phyloP scores from a whole-genome alignment of 2,797 vertebrate genomes.

The Chelidonichthys spinosus region DNA sequence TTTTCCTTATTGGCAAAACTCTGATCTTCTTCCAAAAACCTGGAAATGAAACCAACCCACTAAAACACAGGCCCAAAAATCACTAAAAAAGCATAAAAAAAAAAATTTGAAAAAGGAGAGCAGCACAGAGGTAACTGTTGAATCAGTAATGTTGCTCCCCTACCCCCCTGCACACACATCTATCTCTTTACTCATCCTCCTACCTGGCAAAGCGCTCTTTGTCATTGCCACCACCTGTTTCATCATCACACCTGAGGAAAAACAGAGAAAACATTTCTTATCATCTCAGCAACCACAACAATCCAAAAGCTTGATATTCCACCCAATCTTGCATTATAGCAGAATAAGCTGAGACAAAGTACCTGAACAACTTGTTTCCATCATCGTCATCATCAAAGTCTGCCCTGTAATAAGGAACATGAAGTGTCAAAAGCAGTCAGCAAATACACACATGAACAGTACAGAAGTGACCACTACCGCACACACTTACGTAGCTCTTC shows the following conservation, averaged over 20 bases:
- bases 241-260: slow-evolving; percentile 91
- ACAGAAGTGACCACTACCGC: background rate
- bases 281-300: slow-evolving; percentile 2
- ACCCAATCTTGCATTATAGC: background rate
- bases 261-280: slow-evolving; percentile 9
- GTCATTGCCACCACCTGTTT: slow-evolving; percentile 88
- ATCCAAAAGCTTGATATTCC: background rate
- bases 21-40: slow-evolving; percentile 92
- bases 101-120: slow-evolving; percentile 8
- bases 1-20: slow-evolving; percentile 95
- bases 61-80: slow-evolving; percentile 79
- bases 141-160: slow-evolving; percentile 2
- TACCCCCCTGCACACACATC: background rate
- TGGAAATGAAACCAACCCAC: slow-evolving; percentile 90
- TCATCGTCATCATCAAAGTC: slow-evolving; percentile 91
- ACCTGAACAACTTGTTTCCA: slow-evolving; percentile 95
- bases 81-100: slow-evolving; percentile 16
- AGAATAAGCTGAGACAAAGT: background rate
- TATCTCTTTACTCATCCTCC: slow-evolving; percentile 61
- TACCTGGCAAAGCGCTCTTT: slow-evolving; percentile 99
- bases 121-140: background rate
- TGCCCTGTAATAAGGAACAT: slow-evolving; percentile 78
- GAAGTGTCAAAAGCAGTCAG: slow-evolving; percentile 22
- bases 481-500: slow-evolving; percentile 87
- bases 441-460: slow-evolving; percentile 6